Base-by-base conservation (phyloP, 2,113 vertebrate genomes). In the Pseudorectes ferrugineus region DNA sequence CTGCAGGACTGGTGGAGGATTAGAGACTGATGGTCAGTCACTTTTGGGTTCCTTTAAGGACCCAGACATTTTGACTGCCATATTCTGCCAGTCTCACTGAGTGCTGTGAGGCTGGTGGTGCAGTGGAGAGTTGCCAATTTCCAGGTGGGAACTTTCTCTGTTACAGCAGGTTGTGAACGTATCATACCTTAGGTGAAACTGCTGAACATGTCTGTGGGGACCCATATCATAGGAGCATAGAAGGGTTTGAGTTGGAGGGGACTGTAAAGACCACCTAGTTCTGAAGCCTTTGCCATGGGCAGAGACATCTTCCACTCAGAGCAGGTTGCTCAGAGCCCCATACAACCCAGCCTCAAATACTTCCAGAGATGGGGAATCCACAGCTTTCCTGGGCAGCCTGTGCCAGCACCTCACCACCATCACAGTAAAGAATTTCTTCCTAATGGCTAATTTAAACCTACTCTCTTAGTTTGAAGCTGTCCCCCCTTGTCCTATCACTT, bases 21-120 rank as follows among this genome's bases (percentile, higher is more conserved):
- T 91, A 87, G 80, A 77, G 23, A n/a, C 36, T 81, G 61, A 51
- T 73, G 82, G 87, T 68, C 85, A 51, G 74, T 88, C 51, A 31
- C 65, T 80, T 86, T 68, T 26, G 77, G 66, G 38, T 78, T 78
- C 62, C 71, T 88, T 75, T 82, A 88, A 70, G 85, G 45, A 40
- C 28, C 58, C 12, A 63, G 51, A 28, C 6, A 11, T 86, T 95
- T 85, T 46, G 48, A 49, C 33, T 70, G 63, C 36, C 13, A 1
- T 26, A 5, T 49, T 23, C 73, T 85, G 43, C 77, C 58, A 52
- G 68, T n/a, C 36, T 72, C 26, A 6, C 33, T 54, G 38, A 43
- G 49, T 0, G 0, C 70, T 46, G 16, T 5, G 14, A 46, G 12
- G 20, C 38, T 45, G 49, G 48, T 13, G 42, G 48, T 1, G 0